These are phyloP conservation scores for Cerceris ruficornis DNA, from an alignment of 2,888 invertebrate species.

Conservation along the genomic window DNA sequence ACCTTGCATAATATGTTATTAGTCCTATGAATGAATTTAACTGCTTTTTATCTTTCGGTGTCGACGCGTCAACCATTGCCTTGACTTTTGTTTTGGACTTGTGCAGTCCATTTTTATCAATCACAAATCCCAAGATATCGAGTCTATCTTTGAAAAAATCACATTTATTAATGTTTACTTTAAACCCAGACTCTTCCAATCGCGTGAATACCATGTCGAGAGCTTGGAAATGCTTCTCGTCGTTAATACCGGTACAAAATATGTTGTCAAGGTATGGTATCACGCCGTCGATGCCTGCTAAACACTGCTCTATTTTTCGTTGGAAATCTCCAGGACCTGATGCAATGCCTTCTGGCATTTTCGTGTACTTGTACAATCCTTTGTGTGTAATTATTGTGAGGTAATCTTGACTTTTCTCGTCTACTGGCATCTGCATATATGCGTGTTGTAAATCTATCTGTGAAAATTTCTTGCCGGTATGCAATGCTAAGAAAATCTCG, in stretches of 20 bases:
- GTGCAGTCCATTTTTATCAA: constrained; percentile 62
- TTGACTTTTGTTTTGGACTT: constrained; percentile 54
- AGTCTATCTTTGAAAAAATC: constrained; percentile 59
- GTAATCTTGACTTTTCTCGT: background rate
- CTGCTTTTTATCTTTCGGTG: constrained; percentile 54
- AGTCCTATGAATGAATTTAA: constrained; percentile 65
- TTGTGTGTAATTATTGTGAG: constrained; percentile 28
- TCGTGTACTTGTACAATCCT: constrained; percentile 3
- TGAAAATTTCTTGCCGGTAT: constrained; percentile 62
- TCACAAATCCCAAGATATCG: constrained; percentile 63
- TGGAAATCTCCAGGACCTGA: constrained; percentile 28
- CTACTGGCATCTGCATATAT: constrained; percentile 48
- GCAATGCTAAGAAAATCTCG: constrained; percentile 59
- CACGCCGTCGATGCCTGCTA: constrained; percentile 23
- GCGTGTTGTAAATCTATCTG: constrained; percentile 55
- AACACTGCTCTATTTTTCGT: constrained; percentile 28
- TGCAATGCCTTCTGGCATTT: constrained; percentile 23
- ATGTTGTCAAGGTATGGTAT: constrained; percentile 35
- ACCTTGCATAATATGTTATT: constrained; percentile 74
- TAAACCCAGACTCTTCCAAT: constrained; percentile 14
- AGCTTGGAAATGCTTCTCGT: constrained; percentile 17
- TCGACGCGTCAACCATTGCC: constrained; percentile 59
- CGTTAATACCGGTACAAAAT: constrained; percentile 14
- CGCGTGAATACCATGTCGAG: constrained; percentile 3
- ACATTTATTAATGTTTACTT: constrained; percentile 59